Percentiles rank a stretch among this genome's conserved stretches.
Conservation (phyloP, 2,888 invertebrate genomes). For the Ceramica pisi region DNA sequence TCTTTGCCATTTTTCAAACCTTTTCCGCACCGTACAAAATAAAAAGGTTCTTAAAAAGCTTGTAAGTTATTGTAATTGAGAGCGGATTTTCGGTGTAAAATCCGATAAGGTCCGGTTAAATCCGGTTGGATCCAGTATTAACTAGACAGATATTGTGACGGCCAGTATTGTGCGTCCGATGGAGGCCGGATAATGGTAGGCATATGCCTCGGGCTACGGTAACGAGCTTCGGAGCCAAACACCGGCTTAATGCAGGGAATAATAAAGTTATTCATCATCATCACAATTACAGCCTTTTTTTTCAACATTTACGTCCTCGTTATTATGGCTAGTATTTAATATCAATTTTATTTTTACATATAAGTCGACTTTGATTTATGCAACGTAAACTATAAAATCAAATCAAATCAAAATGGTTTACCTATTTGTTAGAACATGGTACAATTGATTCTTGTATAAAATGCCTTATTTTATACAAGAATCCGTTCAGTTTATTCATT, state of each 20-base stretch:
- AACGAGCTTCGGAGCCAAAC: neutral
- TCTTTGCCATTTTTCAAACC: no score
- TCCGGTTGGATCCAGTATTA: slow-evolving; percentile 3
- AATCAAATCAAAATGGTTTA: no score
- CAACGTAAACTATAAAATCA: no score
- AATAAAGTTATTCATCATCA: neutral
- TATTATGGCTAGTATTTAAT: no score
- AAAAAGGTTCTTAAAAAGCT: slow-evolving; percentile 16
- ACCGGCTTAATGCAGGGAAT: neutral
- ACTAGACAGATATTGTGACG: slow-evolving; percentile 32
- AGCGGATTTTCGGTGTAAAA: slow-evolving; percentile 30
- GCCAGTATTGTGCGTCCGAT: slow-evolving; percentile 10
- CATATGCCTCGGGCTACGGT: slow-evolving; percentile 25
- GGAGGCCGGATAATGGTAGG: slow-evolving; percentile 19
- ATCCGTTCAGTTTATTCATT: no score
- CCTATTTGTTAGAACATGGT: no score
- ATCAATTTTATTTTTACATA: no score
- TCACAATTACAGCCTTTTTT: no score
- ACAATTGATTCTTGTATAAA: no score
- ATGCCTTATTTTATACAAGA: no score
- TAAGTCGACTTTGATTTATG: no score
- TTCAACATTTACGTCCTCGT: no score
- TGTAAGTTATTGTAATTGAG: slow-evolving; percentile 37
- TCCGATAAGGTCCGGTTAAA: slow-evolving; percentile 5
- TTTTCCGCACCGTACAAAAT: neutral